These are phyloP conservation scores for Eristalis arbustorum DNA, from an alignment of 2,888 invertebrate genomes.

Conservation along the genomic window DNA sequence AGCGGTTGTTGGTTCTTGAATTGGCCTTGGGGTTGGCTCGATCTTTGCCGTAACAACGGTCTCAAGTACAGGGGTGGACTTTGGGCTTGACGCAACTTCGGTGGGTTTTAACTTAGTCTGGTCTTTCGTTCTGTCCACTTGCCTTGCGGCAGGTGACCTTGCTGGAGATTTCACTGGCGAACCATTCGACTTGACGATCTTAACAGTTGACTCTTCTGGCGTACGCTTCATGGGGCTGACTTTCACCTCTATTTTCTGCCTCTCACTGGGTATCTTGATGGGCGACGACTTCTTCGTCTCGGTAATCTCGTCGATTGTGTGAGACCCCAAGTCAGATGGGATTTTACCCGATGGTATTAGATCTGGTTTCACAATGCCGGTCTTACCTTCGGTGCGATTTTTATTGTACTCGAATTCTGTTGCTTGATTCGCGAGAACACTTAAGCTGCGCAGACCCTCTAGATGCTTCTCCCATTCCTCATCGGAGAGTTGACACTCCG, in stretches of 20 bases:
- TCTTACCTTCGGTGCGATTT: conserved; percentile 77
- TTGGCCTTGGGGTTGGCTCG: conserved; percentile 59
- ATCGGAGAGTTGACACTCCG: conserved; percentile 73
- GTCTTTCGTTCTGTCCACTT: conserved; percentile 34
- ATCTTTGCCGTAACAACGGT: conserved; percentile 57
- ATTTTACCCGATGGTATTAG: conserved; percentile 74
- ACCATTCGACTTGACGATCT: conserved; percentile 10
- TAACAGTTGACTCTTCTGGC: conserved; percentile 44
- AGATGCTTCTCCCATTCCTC: conserved; percentile 79
- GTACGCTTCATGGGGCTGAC: conserved; percentile 71
- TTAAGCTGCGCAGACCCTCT: conserved; percentile 76
- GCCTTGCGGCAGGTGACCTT: conserved; percentile 24
- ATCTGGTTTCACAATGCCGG: conserved; percentile 76
- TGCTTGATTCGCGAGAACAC: conserved; percentile 79
- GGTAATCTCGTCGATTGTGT: conserved; percentile 27
- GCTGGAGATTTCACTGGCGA: conserved; percentile 7
- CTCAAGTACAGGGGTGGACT: conserved; percentile 21
- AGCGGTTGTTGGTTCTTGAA: conserved; percentile 9
- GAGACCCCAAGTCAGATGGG: conserved; percentile 35
- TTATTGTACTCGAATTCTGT: conserved; percentile 78
- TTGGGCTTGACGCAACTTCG: conserved; percentile 62
- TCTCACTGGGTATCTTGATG: conserved; percentile 34
- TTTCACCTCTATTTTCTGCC: conserved; percentile 70
- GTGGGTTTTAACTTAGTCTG: conserved; percentile 72
- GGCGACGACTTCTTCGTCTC: conserved; percentile 67